Conservation (phyloP, 1,140 invertebrate genomes). For the Bombus affinis region DNA sequence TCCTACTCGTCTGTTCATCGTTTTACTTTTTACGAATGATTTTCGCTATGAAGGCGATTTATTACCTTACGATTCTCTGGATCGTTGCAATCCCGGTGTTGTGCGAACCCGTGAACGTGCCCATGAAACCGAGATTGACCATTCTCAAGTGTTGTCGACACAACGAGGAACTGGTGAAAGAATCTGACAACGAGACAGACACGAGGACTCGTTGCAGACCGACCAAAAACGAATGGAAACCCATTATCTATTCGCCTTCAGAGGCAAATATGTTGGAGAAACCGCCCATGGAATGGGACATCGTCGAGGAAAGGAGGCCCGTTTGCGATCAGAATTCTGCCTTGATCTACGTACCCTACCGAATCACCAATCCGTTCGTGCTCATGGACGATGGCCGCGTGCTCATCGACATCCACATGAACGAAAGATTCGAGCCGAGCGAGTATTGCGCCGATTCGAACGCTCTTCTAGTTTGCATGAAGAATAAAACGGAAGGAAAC, state of each 20-base stretch:
- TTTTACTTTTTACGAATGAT: neutral
- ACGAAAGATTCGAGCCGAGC: slow-evolving; percentile 74
- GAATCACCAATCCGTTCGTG: slow-evolving; percentile 74
- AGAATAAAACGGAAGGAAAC: slow-evolving; percentile 71
- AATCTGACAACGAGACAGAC: slow-evolving; percentile 36
- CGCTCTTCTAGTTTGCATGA: slow-evolving; percentile 84
- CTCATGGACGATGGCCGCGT: slow-evolving; percentile 84
- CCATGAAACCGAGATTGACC: slow-evolving; percentile 55
- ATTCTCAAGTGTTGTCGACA: slow-evolving; percentile 83
- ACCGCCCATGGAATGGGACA: slow-evolving; percentile 81
- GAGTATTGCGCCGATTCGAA: slow-evolving; percentile 85
- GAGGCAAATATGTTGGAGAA: slow-evolving; percentile 67
- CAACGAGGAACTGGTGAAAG: slow-evolving; percentile 74
- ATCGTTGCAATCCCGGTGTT: neutral
- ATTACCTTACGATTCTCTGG: neutral
- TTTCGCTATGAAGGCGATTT: neutral
- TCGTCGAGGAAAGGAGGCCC: slow-evolving; percentile 74
- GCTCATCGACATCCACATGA: slow-evolving; percentile 76
- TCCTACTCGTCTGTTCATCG: neutral
- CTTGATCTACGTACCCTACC: slow-evolving; percentile 74
- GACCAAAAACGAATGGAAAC: slow-evolving; percentile 76
- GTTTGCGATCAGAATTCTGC: slow-evolving; percentile 75
- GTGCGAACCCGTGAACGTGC: slow-evolving; percentile 19
- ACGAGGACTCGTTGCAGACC: slow-evolving; percentile 60
- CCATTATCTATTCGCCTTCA: slow-evolving; percentile 83